Conservation (phyloP, 2,888 invertebrate genomes). For the Tiliacea citrago region DNA sequence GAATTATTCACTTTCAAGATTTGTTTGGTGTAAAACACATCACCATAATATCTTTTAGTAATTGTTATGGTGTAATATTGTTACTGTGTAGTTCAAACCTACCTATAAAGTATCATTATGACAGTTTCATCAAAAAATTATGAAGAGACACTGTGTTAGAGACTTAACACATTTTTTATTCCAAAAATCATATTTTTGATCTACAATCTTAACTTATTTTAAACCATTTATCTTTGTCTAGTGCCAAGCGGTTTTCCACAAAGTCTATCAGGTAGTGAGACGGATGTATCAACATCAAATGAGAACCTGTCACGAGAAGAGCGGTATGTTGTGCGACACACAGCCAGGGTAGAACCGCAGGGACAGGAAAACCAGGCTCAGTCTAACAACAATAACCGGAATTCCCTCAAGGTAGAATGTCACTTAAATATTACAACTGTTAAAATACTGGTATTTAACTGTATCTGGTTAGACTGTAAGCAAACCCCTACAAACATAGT, state of each 20-base stretch:
- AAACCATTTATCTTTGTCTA: constrained; percentile 55
- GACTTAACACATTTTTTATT: not conserved
- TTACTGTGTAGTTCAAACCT: constrained; percentile 2
- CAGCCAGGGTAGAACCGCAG: constrained; percentile 97
- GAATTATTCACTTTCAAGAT: not conserved
- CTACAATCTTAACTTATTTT: not conserved
- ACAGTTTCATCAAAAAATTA: not conserved
- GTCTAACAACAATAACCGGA: constrained; percentile 88
- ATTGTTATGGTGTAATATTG: not conserved
- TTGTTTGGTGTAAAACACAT: not conserved
- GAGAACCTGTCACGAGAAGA: constrained; percentile 97
- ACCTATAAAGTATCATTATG: not conserved
- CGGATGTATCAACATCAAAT: constrained; percentile 97
- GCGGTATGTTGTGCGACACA: constrained; percentile 95
- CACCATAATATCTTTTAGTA: not conserved
- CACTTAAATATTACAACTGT: not conserved
- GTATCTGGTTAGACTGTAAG: not conserved
- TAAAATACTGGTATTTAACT: not conserved
- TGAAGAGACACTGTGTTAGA: not conserved
- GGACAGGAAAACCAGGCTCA: constrained; percentile 95
- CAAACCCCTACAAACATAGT: not conserved
- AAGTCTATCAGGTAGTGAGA: constrained; percentile 96
- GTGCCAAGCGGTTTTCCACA: constrained; percentile 92
- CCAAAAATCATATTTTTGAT: not conserved
- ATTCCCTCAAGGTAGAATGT: constrained; percentile 90